Evolutionary conservation across 2,113 vertebrate species (phyloP).

Genomic region (Limanda limanda): DNA sequence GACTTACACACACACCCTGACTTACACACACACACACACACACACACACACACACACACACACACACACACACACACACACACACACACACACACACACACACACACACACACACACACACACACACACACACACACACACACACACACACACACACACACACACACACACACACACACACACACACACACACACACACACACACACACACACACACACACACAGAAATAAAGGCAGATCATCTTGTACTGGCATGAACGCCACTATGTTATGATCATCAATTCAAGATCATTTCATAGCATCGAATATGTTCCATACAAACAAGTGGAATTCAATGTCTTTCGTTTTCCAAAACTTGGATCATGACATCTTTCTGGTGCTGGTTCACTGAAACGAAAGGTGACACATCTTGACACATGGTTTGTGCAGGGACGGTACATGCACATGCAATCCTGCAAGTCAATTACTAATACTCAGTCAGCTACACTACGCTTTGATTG

Average conservation of each 20-base stretch:
- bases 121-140: too few species aligned
- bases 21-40: too few species aligned
- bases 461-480: neutral
- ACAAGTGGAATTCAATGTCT: neutral
- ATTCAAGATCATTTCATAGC: too few species aligned
- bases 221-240: too few species aligned
- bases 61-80: too few species aligned
- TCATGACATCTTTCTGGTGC: neutral
- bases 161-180: too few species aligned
- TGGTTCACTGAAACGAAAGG: neutral
- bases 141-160: neutral
- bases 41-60: too few species aligned
- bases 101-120: too few species aligned
- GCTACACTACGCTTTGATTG: slow-evolving; percentile 37
- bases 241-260: too few species aligned
- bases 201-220: too few species aligned
- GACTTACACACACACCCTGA: neutral
- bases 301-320: neutral
- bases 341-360: neutral
- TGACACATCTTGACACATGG: neutral
- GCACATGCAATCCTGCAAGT: neutral
- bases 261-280: too few species aligned
- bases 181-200: too few species aligned
- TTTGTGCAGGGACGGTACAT: neutral
- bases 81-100: neutral